These are phyloP conservation scores for Argyra leucocephala DNA, from an alignment of 2,888 invertebrate genomes.

Conservation along the genomic window DNA sequence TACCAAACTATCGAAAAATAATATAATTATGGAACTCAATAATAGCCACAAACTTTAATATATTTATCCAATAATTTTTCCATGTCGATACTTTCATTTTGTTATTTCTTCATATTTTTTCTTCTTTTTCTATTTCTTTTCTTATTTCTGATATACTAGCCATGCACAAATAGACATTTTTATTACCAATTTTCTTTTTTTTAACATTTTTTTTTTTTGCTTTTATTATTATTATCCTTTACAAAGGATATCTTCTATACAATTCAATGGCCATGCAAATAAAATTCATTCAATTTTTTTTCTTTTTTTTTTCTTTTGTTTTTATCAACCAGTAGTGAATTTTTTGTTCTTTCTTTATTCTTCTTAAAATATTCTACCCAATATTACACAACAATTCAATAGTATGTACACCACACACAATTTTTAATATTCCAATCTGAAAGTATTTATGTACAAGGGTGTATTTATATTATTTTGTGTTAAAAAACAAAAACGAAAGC, in stretches of 20 bases:
- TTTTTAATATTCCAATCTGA: background rate
- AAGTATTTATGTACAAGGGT: background rate
- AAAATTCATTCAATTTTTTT: background rate
- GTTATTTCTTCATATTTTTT: too few relatives aligned
- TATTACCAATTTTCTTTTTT: background rate
- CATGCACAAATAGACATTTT: background rate
- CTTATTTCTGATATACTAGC: background rate
- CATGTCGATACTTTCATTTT: background rate
- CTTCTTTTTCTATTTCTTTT: background rate
- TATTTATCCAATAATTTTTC: background rate
- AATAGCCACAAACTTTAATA: too few relatives aligned
- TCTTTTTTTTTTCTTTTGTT: background rate
- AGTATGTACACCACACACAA: background rate
- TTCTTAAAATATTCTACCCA: background rate
- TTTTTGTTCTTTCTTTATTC: background rate
- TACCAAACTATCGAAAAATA: too few relatives aligned
- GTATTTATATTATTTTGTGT: too few relatives aligned
- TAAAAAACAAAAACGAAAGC: too few relatives aligned
- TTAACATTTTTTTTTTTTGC: background rate
- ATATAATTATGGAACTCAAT: too few relatives aligned
- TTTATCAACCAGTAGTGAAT: background rate
- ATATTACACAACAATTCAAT: too few relatives aligned
- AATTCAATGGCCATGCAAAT: slow-evolving; percentile 3
- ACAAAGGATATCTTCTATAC: background rate
- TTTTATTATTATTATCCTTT: background rate